phyloP scores from a whole-genome alignment of 2,797 vertebrate genomes.

The Babyrousa celebensis region DNA sequence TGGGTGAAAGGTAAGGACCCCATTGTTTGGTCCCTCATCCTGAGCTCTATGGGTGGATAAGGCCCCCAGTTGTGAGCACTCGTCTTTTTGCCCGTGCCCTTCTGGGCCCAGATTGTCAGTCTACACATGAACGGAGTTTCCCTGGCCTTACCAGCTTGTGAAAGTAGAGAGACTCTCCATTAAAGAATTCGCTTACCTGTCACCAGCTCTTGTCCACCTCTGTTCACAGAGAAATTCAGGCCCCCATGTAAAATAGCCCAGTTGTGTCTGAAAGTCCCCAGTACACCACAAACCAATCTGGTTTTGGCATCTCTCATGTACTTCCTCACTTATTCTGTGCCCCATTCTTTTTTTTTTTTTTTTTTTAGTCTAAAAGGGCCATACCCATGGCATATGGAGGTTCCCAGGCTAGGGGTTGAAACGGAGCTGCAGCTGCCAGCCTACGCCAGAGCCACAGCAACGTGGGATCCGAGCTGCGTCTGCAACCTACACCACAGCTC shows the following conservation, averaged over 20 bases:
- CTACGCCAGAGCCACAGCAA: too few species aligned
- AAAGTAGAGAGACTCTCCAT: neutral
- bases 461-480: too few species aligned
- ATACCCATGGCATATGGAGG: too few species aligned
- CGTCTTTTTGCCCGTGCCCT: conserved; percentile 46
- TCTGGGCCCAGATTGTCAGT: conserved; percentile 51
- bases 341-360: neutral
- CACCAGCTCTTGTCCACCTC: neutral
- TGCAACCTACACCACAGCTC: too few species aligned
- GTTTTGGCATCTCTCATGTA: conserved; percentile 18
- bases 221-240: conserved; percentile 22
- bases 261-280: conserved; percentile 36
- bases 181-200: conserved; percentile 61
- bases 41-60: conserved; percentile 16
- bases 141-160: conserved; percentile 39
- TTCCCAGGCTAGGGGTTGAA: too few species aligned
- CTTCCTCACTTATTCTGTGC: conserved; percentile 57
- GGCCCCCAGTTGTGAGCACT: neutral
- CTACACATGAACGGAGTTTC: conserved; percentile 32
- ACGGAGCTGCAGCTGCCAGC: too few species aligned
- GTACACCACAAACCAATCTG: conserved; percentile 35
- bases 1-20: neutral
- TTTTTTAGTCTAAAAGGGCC: too few species aligned
- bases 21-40: conserved; percentile 5
- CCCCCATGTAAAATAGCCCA: conserved; percentile 28